Conservation (phyloP, 2,113 vertebrate genomes). For the Phylloscopus trochilus region DNA sequence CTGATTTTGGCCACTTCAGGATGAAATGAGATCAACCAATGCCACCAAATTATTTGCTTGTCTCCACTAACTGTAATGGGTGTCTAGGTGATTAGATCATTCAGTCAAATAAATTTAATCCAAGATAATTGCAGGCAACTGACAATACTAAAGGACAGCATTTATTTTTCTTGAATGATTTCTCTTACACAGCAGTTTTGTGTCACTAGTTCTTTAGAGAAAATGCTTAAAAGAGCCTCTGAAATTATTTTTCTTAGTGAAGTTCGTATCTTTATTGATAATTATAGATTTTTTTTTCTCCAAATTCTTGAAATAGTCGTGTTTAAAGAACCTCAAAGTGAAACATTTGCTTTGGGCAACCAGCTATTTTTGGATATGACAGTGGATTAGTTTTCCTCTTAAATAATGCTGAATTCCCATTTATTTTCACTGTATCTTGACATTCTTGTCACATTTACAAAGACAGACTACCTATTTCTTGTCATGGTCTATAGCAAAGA, state of each 20-base stretch:
- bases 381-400: neutral
- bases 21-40: neutral
- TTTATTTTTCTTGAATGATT: neutral
- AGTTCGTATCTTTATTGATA: neutral
- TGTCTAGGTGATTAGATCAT: conserved; percentile 1
- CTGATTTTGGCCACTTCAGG: neutral
- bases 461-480: conserved; percentile 17
- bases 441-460: neutral
- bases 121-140: neutral
- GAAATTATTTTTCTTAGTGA: neutral
- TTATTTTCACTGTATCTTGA: neutral
- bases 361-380: neutral
- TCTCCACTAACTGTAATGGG: neutral
- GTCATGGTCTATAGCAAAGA: neutral
- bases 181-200: neutral
- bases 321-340: neutral
- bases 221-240: neutral
- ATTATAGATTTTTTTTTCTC: neutral
- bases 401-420: conserved; percentile 13
- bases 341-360: neutral
- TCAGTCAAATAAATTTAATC: conserved; percentile 2
- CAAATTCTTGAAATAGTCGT: neutral
- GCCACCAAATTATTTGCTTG: neutral
- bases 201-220: neutral
- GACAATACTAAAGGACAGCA: neutral